phyloP scores from a whole-genome alignment of 2,888 invertebrate genomes.

The Aspidiotus destructor region DNA sequence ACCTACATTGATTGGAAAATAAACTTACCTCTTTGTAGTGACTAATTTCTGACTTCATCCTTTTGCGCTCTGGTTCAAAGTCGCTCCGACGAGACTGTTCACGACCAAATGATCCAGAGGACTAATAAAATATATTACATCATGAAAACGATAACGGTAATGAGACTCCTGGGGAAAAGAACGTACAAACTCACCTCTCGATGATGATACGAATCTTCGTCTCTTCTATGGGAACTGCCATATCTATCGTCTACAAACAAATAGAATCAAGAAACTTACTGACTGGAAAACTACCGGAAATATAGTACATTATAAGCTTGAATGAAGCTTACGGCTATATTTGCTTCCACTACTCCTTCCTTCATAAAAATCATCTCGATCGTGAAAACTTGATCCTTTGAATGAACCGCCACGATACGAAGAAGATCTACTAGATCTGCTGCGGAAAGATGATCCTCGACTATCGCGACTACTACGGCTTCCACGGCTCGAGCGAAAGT shows the following conservation, averaged over 20 bases:
- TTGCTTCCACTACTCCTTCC: constrained; percentile 6
- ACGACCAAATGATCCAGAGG: constrained; percentile 22
- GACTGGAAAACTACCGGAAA: background rate
- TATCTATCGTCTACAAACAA: constrained; percentile 11
- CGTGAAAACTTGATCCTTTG: constrained; percentile 12
- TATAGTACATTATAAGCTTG: background rate
- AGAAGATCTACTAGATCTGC: background rate
- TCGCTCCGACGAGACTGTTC: constrained; percentile 16
- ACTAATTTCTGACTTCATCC: constrained; percentile 18
- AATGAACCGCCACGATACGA: constrained; percentile 2
- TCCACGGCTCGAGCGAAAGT: constrained; percentile 2
- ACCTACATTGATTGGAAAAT: too few species aligned
- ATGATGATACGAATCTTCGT: constrained; percentile 14
- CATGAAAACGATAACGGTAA: too few species aligned
- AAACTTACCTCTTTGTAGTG: constrained; percentile 21
- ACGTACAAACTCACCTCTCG: constrained; percentile 6
- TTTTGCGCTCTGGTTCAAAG: constrained; percentile 20
- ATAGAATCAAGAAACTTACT: background rate
- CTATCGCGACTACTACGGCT: background rate
- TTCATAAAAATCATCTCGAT: constrained; percentile 11
- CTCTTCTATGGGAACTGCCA: constrained; percentile 2
- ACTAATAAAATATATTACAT: background rate
- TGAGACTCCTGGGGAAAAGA: too few species aligned
- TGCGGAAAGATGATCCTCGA: constrained; percentile 11
- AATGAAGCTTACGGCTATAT: constrained; percentile 17